phyloP scores from a whole-genome alignment of 2,113 vertebrate species.

The Epinephelus cyanopodus region DNA sequence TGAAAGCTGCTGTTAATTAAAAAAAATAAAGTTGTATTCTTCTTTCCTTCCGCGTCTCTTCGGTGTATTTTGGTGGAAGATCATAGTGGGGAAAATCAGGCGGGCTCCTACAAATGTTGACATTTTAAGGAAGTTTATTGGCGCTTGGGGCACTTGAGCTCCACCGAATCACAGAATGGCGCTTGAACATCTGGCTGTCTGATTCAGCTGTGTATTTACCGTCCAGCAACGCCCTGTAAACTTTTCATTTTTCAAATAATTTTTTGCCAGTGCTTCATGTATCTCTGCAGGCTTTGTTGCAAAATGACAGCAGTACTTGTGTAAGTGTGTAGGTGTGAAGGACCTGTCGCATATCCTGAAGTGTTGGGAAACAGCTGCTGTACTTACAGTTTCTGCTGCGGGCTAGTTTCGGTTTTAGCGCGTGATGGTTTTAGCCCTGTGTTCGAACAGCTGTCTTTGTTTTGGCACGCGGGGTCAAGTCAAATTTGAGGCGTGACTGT shows the following conservation, averaged over 20 bases:
- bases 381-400: neutral
- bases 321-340: slow-evolving; percentile 16
- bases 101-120: neutral
- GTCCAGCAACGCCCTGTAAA: neutral
- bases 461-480: neutral
- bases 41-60: slow-evolving; percentile 1
- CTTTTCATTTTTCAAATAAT: neutral
- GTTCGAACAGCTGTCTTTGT: neutral
- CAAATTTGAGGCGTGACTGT: neutral
- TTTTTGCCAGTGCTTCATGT: neutral
- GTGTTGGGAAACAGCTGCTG: slow-evolving; percentile 9
- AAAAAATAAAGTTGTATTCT: too few relatives aligned
- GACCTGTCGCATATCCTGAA: neutral
- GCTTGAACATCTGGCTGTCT: neutral
- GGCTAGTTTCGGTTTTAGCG: neutral
- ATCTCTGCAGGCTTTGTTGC: neutral
- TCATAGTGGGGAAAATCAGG: neutral
- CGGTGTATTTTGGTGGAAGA: neutral
- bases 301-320: neutral
- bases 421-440: neutral
- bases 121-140: neutral
- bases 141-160: neutral
- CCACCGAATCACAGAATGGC: neutral
- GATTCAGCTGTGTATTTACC: too few relatives aligned
- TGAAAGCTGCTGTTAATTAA: neutral